Base-by-base conservation (phyloP, 2,797 vertebrate genomes). In the Tolypeutes matacus region DNA sequence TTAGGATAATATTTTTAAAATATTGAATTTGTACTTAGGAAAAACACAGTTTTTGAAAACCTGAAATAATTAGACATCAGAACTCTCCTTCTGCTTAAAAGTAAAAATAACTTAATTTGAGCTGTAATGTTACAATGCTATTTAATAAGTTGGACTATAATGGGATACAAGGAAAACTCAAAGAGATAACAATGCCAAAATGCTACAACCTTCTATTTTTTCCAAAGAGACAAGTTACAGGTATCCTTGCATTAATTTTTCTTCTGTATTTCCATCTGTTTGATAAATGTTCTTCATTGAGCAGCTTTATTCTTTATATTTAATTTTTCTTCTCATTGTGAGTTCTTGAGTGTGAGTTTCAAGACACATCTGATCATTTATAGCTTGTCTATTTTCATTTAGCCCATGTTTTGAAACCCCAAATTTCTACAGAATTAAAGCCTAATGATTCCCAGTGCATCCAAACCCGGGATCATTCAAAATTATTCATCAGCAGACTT, bases 1-100 rank as follows among this genome's bases (percentile, higher is more conserved):
- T 96, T 97, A 97, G 67, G 78, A 98, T 97, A 96, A 92, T 98
- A 29, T 97, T 98, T 96, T 97, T 96, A 62, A 97, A 98, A 94
- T 98, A 97, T 97, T 97, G 97, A 97, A 94, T 96, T 96, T 88
- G 70, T 97, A 27, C 86, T 83, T 93, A 85, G 92, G 90, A 96
- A 91, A 94, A 9, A 92, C 81, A 96, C 82, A 69, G 64, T 92
- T 75, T 12, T 92, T 92, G 86, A 95, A 39, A 96, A 92, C 64
- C 83, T 95, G 93, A 89, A 95, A 93, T 96, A 96, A 92, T 97
- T 95, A 91, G 27, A 72, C 96, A 84, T 64, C 95, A 91, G 60
- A 94, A 78, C 92, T 86, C 93, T 97, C 97, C 53, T 98, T 96
- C 93, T 82, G 89, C 94, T 97, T 96, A 34, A 95, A 96, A 95